Percentiles rank a stretch among this genome's conserved stretches.
Evolutionary conservation across 2,797 vertebrate species (phyloP).

Genomic region (Paramormyrops hopkinsi): DNA sequence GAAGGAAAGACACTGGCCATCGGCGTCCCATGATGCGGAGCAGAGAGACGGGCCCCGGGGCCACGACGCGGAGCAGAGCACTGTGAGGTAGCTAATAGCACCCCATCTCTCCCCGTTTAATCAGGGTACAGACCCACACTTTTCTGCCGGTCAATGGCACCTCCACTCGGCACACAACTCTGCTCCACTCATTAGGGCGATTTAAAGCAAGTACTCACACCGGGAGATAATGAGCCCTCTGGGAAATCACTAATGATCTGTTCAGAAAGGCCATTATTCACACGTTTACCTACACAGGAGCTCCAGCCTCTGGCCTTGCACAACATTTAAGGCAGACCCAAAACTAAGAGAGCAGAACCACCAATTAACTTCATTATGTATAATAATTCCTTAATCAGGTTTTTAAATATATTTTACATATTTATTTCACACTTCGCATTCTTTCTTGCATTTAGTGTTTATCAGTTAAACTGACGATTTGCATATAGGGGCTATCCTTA

Average conservation of each 20-base stretch:
- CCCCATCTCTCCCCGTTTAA: not conserved
- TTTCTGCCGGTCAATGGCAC: not conserved
- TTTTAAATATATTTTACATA: not conserved
- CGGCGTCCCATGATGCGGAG: not conserved
- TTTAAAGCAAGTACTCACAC: not conserved
- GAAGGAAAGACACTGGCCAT: no score
- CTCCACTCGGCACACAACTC: not conserved
- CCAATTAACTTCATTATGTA: not conserved
- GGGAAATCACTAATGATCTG: conserved; percentile 4
- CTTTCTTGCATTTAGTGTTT: not conserved
- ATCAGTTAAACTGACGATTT: not conserved
- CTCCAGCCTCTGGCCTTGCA: not conserved
- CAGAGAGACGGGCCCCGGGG: not conserved
- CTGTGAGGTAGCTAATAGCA: not conserved
- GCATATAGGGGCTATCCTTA: not conserved
- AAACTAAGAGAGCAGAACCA: not conserved
- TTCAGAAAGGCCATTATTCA: not conserved
- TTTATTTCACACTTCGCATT: not conserved
- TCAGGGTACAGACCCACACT: not conserved
- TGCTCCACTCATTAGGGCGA: not conserved
- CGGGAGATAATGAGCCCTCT: not conserved
- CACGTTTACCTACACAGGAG: not conserved
- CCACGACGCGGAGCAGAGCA: not conserved
- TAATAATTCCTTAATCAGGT: not conserved
- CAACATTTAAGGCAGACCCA: not conserved